Percentiles rank a stretch among this genome's conserved stretches.
Evolutionary conservation across 2,113 vertebrate species (phyloP).

Genomic region (Triplophysa dalaica): DNA sequence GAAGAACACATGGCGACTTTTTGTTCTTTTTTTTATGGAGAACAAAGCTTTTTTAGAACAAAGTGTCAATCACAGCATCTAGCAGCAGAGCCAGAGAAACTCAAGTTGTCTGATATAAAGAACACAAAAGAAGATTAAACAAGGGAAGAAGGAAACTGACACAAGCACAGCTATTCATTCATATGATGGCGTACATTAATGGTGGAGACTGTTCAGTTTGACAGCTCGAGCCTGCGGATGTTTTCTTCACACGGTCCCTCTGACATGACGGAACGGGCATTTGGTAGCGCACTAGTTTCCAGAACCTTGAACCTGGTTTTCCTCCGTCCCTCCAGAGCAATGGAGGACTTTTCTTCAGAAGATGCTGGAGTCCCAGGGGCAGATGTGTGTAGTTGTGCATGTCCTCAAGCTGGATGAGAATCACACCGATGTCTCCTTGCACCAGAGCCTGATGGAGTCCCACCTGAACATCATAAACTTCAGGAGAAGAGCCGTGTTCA

Average conservation of each 20-base stretch:
- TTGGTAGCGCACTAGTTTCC: slow-evolving; percentile 84
- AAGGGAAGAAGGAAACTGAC: too few relatives aligned
- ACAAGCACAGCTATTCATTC: too few relatives aligned
- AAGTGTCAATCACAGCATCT: too few relatives aligned
- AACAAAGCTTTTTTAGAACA: too few relatives aligned
- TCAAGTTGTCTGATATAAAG: too few relatives aligned
- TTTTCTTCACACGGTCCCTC: not conserved
- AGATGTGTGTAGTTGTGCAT: slow-evolving; percentile 68
- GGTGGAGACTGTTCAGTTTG: too few relatives aligned
- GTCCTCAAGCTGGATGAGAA: slow-evolving; percentile 81
- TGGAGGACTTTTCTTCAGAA: slow-evolving; percentile 76
- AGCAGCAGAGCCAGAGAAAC: too few relatives aligned
- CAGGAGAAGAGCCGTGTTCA: not conserved
- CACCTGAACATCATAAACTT: slow-evolving; percentile 63
- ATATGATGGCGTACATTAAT: too few relatives aligned
- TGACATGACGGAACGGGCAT: slow-evolving; percentile 73
- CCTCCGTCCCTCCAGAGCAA: slow-evolving; percentile 71
- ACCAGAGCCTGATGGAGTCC: slow-evolving; percentile 76
- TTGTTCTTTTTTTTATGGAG: too few relatives aligned
- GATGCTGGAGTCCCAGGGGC: slow-evolving; percentile 77
- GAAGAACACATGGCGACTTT: too few relatives aligned
- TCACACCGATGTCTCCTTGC: slow-evolving; percentile 76
- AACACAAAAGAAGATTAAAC: too few relatives aligned
- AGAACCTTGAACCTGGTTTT: slow-evolving; percentile 74
- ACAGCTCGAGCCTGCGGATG: too few relatives aligned